Evolutionary conservation across 2,888 invertebrate genomes (phyloP).

Genomic region (Eupsilia transversa): DNA sequence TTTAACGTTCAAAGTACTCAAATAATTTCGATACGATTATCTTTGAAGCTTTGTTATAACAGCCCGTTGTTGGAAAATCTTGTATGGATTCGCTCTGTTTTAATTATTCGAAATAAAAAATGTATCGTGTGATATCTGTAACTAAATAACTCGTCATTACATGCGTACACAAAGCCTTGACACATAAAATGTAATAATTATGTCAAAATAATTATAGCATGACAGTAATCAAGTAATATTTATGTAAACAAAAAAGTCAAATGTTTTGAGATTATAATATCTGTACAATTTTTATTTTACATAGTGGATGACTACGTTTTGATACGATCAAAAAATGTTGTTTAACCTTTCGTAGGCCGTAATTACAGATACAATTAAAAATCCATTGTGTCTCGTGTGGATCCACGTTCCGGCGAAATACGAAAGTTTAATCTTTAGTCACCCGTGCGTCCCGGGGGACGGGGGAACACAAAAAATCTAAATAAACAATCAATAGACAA

Average conservation of each 20-base stretch:
- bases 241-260: conserved; percentile 4
- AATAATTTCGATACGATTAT: background rate
- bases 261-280: background rate
- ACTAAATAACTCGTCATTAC: background rate
- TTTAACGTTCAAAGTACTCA: background rate
- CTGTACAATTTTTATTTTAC: background rate
- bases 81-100: background rate
- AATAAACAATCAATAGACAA: background rate
- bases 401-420: no score
- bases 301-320: background rate
- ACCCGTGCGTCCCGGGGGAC: background rate
- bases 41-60: background rate
- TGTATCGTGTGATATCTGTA: background rate
- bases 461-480: background rate
- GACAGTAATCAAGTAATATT: conserved; percentile 1
- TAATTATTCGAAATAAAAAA: background rate
- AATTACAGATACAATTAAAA: no score
- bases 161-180: conserved; percentile 25
- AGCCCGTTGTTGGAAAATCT: background rate
- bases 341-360: no score
- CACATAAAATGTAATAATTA: conserved; percentile 27
- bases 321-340: background rate
- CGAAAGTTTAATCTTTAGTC: no score
- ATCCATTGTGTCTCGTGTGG: no score
- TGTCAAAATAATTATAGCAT: conserved; percentile 17